phyloP scores from a whole-genome alignment of 1,140 invertebrate genomes.

The Streblospio benedicti region DNA sequence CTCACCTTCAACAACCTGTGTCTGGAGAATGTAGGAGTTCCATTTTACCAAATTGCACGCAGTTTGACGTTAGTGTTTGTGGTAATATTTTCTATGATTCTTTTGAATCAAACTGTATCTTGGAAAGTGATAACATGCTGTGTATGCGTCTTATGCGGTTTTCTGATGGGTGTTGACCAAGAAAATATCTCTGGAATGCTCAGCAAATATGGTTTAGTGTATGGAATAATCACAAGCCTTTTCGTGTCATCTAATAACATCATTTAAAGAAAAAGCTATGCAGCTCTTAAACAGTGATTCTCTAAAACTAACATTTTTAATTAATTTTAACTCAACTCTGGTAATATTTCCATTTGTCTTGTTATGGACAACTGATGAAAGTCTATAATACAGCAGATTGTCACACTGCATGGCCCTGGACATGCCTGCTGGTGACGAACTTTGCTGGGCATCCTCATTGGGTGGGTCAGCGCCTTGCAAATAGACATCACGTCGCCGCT shows the following conservation, averaged over 20 bases:
- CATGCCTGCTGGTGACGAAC: conserved; percentile 32
- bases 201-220: conserved; percentile 35
- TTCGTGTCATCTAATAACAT: conserved; percentile 39
- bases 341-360: conserved; percentile 36
- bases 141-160: conserved; percentile 34
- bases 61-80: conserved; percentile 45
- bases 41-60: conserved; percentile 45
- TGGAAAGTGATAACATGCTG: conserved; percentile 30
- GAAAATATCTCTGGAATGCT: conserved; percentile 36
- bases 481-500: conserved; percentile 43
- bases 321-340: conserved; percentile 35
- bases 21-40: conserved; percentile 41
- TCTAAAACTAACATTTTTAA: conserved; percentile 35
- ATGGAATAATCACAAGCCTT: conserved; percentile 39
- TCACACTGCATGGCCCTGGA: too few species aligned
- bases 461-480: conserved; percentile 40
- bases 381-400: too few species aligned
- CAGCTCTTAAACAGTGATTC: conserved; percentile 27
- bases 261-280: conserved; percentile 31
- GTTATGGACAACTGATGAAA: too few species aligned
- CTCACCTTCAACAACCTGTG: conserved; percentile 43
- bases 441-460: conserved; percentile 36
- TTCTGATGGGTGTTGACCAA: conserved; percentile 40
- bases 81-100: conserved; percentile 31
- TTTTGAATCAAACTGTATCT: conserved; percentile 31